Percentiles rank a stretch among this genome's conserved stretches.
Conservation (phyloP, 2,113 vertebrate genomes). For the Brevimyrus niger region DNA sequence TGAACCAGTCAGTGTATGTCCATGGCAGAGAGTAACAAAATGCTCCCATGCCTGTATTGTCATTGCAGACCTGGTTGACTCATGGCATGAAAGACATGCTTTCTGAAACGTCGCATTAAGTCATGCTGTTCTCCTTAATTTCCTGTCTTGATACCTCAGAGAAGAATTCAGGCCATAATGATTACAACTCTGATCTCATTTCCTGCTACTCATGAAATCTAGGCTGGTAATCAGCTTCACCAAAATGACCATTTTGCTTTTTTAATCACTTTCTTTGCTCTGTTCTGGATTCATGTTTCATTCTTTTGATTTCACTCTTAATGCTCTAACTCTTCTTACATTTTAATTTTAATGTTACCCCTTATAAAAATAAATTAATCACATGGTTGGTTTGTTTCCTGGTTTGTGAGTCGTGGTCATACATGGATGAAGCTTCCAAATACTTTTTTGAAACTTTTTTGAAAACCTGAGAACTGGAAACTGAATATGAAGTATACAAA, state of each 20-base stretch:
- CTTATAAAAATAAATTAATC: not conserved
- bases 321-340: not conserved
- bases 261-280: not conserved
- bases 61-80: slow-evolving; percentile 7
- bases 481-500: not conserved
- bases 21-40: not conserved
- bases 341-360: not conserved
- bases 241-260: not conserved
- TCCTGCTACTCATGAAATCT: not conserved
- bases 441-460: not conserved
- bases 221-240: not conserved
- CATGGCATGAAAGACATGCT: slow-evolving; percentile 18
- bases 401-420: not conserved
- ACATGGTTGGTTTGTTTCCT: not conserved
- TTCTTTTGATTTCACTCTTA: not conserved
- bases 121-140: slow-evolving; percentile 53
- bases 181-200: slow-evolving; percentile 15
- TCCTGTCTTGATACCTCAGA: slow-evolving; percentile 50
- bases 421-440: not conserved
- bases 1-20: not conserved
- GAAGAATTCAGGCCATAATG: slow-evolving; percentile 24
- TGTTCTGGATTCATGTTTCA: not conserved
- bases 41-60: not conserved
- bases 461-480: not conserved
- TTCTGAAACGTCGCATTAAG: slow-evolving; percentile 35